Evolutionary conservation across 2,888 invertebrate species (phyloP).

Genomic region (Harmothoe impar): DNA sequence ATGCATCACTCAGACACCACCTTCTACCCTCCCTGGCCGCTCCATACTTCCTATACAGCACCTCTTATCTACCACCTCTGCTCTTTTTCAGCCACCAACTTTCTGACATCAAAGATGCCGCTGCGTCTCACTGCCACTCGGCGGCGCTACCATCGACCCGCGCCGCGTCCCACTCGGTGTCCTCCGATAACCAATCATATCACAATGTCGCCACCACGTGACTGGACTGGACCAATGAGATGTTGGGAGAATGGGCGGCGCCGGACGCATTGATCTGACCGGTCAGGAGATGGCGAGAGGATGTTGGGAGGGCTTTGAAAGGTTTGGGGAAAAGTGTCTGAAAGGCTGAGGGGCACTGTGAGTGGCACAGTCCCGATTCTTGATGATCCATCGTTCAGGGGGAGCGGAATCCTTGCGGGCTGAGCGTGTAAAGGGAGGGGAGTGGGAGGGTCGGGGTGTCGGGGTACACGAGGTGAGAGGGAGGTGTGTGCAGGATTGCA

Average conservation of each 20-base stretch:
- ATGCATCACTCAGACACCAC: not conserved
- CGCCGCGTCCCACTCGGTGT: not conserved
- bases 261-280: not conserved
- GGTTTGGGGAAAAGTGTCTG: conserved; percentile 35
- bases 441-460: not conserved
- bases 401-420: not conserved
- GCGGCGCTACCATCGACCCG: not conserved
- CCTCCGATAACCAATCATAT: conserved; percentile 36
- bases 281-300: conserved; percentile 4
- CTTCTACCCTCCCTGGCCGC: not conserved
- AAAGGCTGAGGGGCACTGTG: not conserved
- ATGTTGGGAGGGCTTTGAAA: conserved; percentile 17
- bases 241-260: not conserved
- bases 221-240: conserved; percentile 42
- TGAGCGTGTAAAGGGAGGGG: conserved; percentile 41
- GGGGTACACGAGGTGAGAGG: not conserved
- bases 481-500: conserved; percentile 44
- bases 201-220: conserved; percentile 44
- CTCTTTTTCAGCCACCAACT: conserved; percentile 23
- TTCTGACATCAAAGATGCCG: conserved; percentile 50
- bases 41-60: not conserved
- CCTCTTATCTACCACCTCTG: not conserved
- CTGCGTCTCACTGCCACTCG: not conserved
- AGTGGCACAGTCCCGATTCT: not conserved
- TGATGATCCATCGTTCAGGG: conserved; percentile 15